phyloP scores from a whole-genome alignment of 2,797 vertebrate genomes.

The Brachyalestes nurse region DNA sequence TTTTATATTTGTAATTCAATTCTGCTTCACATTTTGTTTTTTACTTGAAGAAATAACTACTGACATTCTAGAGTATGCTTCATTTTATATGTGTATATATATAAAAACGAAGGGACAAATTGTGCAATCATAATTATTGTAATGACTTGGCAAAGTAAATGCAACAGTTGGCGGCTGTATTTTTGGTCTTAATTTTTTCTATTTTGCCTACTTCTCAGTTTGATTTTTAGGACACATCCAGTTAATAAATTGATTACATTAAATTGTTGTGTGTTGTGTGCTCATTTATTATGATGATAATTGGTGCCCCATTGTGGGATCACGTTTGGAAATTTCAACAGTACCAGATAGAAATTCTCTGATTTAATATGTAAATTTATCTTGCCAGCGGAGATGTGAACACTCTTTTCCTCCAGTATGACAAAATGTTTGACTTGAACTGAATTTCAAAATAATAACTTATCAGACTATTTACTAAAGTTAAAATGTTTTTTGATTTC shows the following conservation, averaged over 20 bases:
- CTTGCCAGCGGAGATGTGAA: no score
- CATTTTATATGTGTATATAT: no score
- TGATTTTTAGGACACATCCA: neutral
- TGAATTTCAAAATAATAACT: no score
- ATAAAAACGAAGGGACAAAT: slow-evolving; percentile 1
- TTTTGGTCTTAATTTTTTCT: neutral
- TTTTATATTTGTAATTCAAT: slow-evolving; percentile 9
- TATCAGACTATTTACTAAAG: no score
- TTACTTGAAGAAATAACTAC: slow-evolving; percentile 42
- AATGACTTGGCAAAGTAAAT: neutral
- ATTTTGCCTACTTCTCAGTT: neutral
- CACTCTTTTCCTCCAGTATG: no score
- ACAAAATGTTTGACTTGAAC: no score
- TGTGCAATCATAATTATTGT: slow-evolving; percentile 3
- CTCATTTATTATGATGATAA: neutral
- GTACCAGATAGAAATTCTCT: no score
- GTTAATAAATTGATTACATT: slow-evolving; percentile 1
- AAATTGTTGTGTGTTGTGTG: neutral
- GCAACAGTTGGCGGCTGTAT: neutral
- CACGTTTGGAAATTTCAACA: no score
- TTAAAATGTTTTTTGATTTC: no score
- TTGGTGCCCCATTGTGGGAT: neutral
- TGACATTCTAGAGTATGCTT: slow-evolving; percentile 1
- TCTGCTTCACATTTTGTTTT: slow-evolving; percentile 23
- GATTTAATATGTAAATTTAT: no score